These are phyloP conservation scores for Platyura marginata DNA, from an alignment of 1,140 invertebrate genomes.

Conservation along the genomic window DNA sequence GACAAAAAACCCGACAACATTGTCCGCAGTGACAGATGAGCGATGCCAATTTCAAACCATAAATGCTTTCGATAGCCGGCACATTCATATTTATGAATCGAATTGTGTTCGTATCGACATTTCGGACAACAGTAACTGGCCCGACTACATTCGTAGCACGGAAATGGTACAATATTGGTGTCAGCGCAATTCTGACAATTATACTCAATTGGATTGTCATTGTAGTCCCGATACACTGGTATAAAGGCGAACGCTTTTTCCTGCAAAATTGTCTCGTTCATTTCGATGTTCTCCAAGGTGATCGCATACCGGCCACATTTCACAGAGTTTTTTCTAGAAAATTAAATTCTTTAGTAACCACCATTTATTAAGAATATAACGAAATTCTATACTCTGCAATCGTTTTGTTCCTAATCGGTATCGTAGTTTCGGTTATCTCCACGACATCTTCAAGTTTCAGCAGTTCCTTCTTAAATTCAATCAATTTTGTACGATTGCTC, in stretches of 20 bases:
- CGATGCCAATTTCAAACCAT: conserved; percentile 4
- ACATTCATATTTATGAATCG: conserved; percentile 5
- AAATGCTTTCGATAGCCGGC: conserved; percentile 1
- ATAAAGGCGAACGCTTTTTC: conserved; percentile 5
- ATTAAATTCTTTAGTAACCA: neutral
- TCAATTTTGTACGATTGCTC: no score
- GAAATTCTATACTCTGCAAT: no score
- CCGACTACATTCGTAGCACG: neutral
- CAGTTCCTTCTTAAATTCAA: no score
- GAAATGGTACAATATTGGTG: conserved; percentile 3
- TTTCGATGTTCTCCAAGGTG: neutral
- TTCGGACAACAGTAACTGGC: conserved; percentile 1
- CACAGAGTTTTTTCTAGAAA: neutral
- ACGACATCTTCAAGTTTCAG: no score
- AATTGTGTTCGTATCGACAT: conserved; percentile 1
- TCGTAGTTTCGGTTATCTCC: no score
- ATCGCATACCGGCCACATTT: neutral
- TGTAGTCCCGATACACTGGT: neutral
- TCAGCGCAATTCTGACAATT: conserved; percentile 4
- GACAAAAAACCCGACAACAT: neutral
- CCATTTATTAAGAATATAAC: no score
- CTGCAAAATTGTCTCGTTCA: conserved; percentile 1
- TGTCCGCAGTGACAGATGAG: conserved; percentile 3
- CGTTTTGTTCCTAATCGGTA: no score
- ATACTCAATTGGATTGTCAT: conserved; percentile 2